Conservation (phyloP, 2,113 vertebrate genomes). For the zebrafish (Danio rerio) region DNA sequence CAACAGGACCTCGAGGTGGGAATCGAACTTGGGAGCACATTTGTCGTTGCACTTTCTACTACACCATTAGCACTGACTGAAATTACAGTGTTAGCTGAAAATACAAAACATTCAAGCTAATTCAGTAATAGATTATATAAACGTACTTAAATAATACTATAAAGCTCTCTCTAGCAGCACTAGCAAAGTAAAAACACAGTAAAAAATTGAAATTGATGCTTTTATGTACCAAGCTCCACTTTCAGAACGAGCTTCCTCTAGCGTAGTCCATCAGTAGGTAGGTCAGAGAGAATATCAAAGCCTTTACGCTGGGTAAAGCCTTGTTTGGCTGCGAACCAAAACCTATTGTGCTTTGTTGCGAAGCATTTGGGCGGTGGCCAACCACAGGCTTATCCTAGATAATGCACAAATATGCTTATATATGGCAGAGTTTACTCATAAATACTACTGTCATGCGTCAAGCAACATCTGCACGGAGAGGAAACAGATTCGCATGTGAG, state of each 20-base stretch:
- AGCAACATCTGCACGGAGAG: slow-evolving; percentile 34
- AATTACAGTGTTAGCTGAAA: too few relatives aligned
- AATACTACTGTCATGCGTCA: slow-evolving; percentile 21
- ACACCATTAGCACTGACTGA: too few relatives aligned
- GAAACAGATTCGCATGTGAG: slow-evolving; percentile 7
- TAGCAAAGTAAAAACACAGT: too few relatives aligned
- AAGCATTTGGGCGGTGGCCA: slow-evolving; percentile 50
- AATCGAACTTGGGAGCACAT: too few relatives aligned
- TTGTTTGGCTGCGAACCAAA: slow-evolving; percentile 45
- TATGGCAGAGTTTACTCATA: slow-evolving; percentile 51
- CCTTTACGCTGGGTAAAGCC: slow-evolving; percentile 36
- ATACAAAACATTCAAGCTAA: too few relatives aligned
- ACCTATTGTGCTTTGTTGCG: slow-evolving; percentile 46
- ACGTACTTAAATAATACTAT: too few relatives aligned
- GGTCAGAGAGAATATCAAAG: slow-evolving; percentile 41
- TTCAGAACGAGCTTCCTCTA: slow-evolving; percentile 16
- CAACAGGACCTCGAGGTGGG: too few relatives aligned
- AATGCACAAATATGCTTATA: slow-evolving; percentile 53
- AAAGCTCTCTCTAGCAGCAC: too few relatives aligned
- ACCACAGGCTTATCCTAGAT: slow-evolving; percentile 54
- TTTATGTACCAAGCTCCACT: background rate
- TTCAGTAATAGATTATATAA: too few relatives aligned
- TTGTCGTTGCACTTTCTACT: too few relatives aligned
- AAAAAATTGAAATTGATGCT: too few relatives aligned
- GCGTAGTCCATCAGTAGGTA: background rate